phyloP scores from a whole-genome alignment of 2,113 vertebrate genomes.

The Equus przewalskii region DNA sequence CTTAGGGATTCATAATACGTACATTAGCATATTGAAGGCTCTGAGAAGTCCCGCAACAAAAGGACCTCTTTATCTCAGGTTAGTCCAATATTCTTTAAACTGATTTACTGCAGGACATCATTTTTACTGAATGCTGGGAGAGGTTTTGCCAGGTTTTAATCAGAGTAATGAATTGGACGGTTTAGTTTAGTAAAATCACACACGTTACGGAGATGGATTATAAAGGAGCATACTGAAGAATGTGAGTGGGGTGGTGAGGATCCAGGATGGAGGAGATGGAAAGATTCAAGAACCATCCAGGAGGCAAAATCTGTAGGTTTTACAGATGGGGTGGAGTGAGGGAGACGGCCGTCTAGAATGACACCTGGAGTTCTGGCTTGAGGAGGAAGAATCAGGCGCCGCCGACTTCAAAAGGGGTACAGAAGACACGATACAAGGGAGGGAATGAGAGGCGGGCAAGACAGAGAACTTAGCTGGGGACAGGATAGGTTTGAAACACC shows the following conservation, averaged over 20 bases:
- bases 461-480: neutral
- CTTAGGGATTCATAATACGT: neutral
- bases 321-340: neutral
- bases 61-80: neutral
- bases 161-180: neutral
- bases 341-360: neutral
- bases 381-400: neutral
- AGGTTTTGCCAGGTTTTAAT: constrained; percentile 32
- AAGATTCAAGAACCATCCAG: neutral
- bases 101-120: neutral
- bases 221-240: neutral
- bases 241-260: neutral
- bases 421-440: neutral
- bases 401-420: neutral
- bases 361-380: neutral
- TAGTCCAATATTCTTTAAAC: neutral
- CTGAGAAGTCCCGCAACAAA: neutral
- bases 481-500: neutral
- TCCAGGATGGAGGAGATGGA: neutral
- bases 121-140: neutral
- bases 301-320: neutral
- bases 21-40: neutral
- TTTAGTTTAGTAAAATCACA: neutral
- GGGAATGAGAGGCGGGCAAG: neutral
- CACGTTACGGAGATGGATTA: neutral